Base-by-base conservation (phyloP, 2,888 invertebrate species). In the Podotricha telesiphe region DNA sequence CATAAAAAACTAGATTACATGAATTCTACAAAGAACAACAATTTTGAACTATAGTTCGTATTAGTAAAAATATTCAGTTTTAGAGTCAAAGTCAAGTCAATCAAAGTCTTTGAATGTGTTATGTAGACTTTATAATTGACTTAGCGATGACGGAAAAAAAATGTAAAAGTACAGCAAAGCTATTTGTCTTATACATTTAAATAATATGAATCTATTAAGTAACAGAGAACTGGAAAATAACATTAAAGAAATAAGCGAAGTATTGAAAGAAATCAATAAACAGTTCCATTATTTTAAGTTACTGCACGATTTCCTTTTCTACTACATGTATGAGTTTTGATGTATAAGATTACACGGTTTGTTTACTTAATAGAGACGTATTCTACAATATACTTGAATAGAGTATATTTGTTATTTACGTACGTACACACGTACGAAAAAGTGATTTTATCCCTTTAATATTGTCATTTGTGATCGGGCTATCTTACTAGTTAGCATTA, bases 221-320 rank as follows among this genome's bases (percentile, higher is more conserved):
- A 53, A 0, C 5, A n/a, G n/a, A 45, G 45, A n/a, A 45, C 7
- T 34, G n/a, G n/a, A 53, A 34, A 53, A n/a, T 28, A 53, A n/a
- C 22, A n/a, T 7, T 28, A 53, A 53, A 28, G 3, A 28, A 53
- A n/a, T 15, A 15, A 50, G 6, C 19, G 1, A 22, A 51, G 15
- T 51, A 53, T 53, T 53, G 28, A 53, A n/a, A 17, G 1, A 53
- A 34, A 53, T 53, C 7, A 34, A 53, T 0, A 10, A 53, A 53
- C 28, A 34, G 5, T 22, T 22, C 53, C 53, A 53, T 53, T 53
- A 53, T 34, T 53, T 53, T 34, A 53, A 53, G 28, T 34, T n/a
- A n/a, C 28, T 53, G 53, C 53, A 53, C 53, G 53, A 53, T 53
- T 53, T 53, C 34, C 53, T 34, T 53, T 53, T n/a, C n/a, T 28